These are phyloP conservation scores for Oreochromis grahami DNA, from an alignment of 2,797 vertebrate genomes.

Conservation along the genomic window DNA sequence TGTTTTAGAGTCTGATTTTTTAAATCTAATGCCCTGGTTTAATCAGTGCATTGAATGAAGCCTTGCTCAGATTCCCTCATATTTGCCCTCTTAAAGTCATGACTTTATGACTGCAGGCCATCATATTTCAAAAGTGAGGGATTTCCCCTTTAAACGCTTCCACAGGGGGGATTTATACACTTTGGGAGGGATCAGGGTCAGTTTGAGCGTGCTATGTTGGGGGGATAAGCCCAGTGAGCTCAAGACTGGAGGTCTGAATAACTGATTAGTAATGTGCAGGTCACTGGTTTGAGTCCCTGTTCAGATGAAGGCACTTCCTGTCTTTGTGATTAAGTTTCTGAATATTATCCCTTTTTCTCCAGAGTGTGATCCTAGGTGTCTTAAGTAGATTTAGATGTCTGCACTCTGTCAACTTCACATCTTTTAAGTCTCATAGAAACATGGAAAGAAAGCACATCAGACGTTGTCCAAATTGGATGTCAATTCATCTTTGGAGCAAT, in stretches of 20 bases:
- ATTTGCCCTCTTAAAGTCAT: neutral
- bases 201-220: neutral
- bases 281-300: neutral
- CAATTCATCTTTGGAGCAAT: neutral
- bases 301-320: neutral
- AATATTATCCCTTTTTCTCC: neutral
- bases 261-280: neutral
- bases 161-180: neutral
- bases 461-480: neutral
- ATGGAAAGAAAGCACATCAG: neutral
- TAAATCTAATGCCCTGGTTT: neutral
- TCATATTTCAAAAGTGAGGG: neutral
- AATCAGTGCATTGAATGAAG: neutral
- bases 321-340: neutral
- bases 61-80: neutral
- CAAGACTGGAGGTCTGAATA: neutral
- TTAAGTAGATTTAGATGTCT: neutral
- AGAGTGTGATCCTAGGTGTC: neutral
- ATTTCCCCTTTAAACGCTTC: neutral
- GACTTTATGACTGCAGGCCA: neutral
- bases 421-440: neutral
- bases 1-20: neutral
- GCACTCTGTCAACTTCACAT: neutral
- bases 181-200: neutral
- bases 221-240: neutral